Evolutionary conservation across 1,140 invertebrate genomes (phyloP).

Genomic region (Drosophila nigrodunni): DNA sequence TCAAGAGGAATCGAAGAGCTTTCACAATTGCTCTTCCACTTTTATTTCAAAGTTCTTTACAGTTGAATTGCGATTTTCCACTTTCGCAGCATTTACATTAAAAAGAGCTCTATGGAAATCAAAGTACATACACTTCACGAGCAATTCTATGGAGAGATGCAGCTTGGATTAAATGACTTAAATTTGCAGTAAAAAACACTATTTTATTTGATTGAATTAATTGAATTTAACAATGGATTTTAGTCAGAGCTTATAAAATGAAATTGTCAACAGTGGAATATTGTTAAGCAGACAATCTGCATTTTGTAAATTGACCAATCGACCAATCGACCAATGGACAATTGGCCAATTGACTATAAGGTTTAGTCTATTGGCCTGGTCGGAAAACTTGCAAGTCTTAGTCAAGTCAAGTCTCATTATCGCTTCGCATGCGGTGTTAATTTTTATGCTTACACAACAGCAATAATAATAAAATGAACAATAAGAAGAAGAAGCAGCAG

Average conservation of each 20-base stretch:
- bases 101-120: too few relatives aligned
- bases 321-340: neutral
- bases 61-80: too few relatives aligned
- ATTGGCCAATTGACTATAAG: slow-evolving; percentile 12
- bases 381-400: neutral
- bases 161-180: too few relatives aligned
- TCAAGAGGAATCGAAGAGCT: too few relatives aligned
- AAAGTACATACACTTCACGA: too few relatives aligned
- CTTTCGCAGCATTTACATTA: too few relatives aligned
- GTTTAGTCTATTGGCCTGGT: slow-evolving; percentile 12
- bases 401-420: slow-evolving; percentile 36
- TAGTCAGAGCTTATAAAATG: neutral
- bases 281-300: neutral
- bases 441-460: slow-evolving; percentile 39
- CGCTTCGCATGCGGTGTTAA: slow-evolving; percentile 49
- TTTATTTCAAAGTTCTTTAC: too few relatives aligned
- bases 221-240: too few relatives aligned
- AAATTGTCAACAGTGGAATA: neutral
- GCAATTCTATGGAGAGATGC: too few relatives aligned
- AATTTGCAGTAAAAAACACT: too few relatives aligned
- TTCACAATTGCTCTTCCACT: too few relatives aligned
- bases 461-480: slow-evolving; percentile 12
- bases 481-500: neutral
- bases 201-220: too few relatives aligned
- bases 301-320: slow-evolving; percentile 4